Conservation (phyloP, 2,797 vertebrate species). For the Neosilurus mollespiculum region DNA sequence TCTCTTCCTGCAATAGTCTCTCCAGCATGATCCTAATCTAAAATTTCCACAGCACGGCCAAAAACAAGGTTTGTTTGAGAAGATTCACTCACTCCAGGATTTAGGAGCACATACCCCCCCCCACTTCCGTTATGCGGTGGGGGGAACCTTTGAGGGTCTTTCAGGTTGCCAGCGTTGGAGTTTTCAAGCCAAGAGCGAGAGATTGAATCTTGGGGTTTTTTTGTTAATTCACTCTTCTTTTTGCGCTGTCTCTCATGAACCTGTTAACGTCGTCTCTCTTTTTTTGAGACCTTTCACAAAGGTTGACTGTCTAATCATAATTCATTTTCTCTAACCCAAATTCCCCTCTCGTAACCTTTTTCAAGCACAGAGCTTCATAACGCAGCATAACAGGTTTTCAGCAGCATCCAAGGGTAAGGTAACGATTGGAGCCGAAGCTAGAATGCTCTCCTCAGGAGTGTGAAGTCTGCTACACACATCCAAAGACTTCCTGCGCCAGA, state of each 20-base stretch:
- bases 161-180: slow-evolving; percentile 76
- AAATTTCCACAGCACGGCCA: slow-evolving; percentile 72
- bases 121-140: slow-evolving; percentile 55
- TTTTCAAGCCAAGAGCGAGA: slow-evolving; percentile 65
- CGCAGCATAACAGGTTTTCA: slow-evolving; percentile 78
- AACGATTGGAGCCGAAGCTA: slow-evolving; percentile 62
- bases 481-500: slow-evolving; percentile 66
- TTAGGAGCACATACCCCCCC: slow-evolving; percentile 54
- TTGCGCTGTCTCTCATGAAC: slow-evolving; percentile 59
- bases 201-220: slow-evolving; percentile 46
- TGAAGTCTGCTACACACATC: slow-evolving; percentile 61
- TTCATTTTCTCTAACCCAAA: slow-evolving; percentile 84
- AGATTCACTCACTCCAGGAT: slow-evolving; percentile 58
- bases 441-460: slow-evolving; percentile 35
- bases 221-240: slow-evolving; percentile 61
- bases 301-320: slow-evolving; percentile 76
- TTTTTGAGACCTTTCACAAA: slow-evolving; percentile 64
- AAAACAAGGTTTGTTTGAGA: slow-evolving; percentile 63
- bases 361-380: slow-evolving; percentile 81
- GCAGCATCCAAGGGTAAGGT: slow-evolving; percentile 76
- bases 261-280: slow-evolving; percentile 67
- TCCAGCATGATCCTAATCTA: slow-evolving; percentile 67
- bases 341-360: slow-evolving; percentile 81
- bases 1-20: slow-evolving; percentile 66
- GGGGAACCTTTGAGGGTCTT: slow-evolving; percentile 61